A percentile compares a stretch with the other conserved stretches of the same genome.
Conservation (phyloP, 2,797 vertebrate genomes). For the Naso thynnoides region DNA sequence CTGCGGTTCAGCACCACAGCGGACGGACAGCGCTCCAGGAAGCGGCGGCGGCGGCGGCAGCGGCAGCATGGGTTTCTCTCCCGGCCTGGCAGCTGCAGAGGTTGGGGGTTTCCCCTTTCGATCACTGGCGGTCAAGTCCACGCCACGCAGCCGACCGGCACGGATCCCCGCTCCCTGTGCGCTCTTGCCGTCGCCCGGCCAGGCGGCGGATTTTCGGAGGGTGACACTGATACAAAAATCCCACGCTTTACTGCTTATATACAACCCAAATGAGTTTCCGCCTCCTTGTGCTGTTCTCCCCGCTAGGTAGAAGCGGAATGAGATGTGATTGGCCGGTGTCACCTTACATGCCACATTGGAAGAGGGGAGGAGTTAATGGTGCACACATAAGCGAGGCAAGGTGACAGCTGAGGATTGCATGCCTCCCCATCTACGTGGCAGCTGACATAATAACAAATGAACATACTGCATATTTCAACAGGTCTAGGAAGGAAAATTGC, state of each 20-base stretch:
- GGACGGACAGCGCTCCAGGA: constrained; percentile 71
- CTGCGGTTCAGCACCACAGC: constrained; percentile 77
- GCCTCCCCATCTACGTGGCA: constrained; percentile 28
- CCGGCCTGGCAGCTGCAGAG: constrained; percentile 13
- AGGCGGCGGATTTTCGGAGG: neutral
- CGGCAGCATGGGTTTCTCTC: constrained; percentile 51
- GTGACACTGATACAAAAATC: constrained; percentile 52
- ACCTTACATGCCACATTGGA: constrained; percentile 48
- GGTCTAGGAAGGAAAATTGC: constrained; percentile 17
- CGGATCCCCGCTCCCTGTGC: constrained; percentile 13
- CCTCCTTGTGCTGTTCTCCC: constrained; percentile 48
- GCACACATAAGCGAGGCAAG: constrained; percentile 18
- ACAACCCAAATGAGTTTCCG: constrained; percentile 53
- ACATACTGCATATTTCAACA: constrained; percentile 50
- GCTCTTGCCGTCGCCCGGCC: neutral
- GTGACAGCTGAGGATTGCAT: constrained; percentile 33
- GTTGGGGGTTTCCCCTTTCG: constrained; percentile 19
- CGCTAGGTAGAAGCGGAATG: constrained; percentile 68
- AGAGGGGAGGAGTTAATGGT: constrained; percentile 66
- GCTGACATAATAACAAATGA: constrained; percentile 39
- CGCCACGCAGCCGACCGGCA: constrained; percentile 33
- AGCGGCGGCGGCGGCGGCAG: constrained; percentile 14
- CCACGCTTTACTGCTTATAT: constrained; percentile 74
- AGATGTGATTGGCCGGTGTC: constrained; percentile 81
- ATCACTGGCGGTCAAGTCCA: constrained; percentile 25